A percentile compares a stretch with the other conserved stretches of the same genome.
Evolutionary conservation across 2,888 invertebrate species (phyloP).

Genomic region (Polymixis lichenea): DNA sequence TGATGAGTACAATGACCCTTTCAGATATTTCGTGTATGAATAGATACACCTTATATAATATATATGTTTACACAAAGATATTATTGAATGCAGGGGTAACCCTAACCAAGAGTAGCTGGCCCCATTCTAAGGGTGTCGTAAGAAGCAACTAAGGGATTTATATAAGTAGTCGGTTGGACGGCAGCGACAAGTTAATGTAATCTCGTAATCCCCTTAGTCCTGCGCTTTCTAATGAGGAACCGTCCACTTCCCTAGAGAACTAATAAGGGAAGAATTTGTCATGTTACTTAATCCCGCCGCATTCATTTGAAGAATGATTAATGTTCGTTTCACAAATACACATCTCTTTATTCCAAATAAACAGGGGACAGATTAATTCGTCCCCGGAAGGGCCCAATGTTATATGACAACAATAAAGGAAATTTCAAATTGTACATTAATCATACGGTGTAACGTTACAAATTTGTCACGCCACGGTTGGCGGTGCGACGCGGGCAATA

Average conservation of each 20-base stretch:
- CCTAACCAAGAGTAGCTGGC: constrained; percentile 22
- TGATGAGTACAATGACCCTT: no score
- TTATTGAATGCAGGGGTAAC: constrained; percentile 10
- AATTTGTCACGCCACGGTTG: constrained; percentile 79
- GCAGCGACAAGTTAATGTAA: constrained; percentile 49
- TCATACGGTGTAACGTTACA: constrained; percentile 77
- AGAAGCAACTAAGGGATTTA: constrained; percentile 59
- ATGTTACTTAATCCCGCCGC: constrained; percentile 35
- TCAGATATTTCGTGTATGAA: no score
- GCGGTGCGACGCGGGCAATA: constrained; percentile 73
- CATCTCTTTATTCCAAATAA: constrained; percentile 52
- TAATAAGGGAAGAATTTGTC: constrained; percentile 39
- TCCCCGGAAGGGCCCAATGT: constrained; percentile 57
- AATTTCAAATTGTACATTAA: constrained; percentile 80
- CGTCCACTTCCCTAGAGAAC: constrained; percentile 36
- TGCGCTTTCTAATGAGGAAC: constrained; percentile 46
- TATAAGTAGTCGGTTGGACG: constrained; percentile 48
- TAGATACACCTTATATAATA: no score
- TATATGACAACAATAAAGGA: constrained; percentile 77
- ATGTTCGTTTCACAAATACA: constrained; percentile 39
- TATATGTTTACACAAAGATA: neutral
- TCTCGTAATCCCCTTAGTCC: constrained; percentile 49
- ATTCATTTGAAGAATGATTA: constrained; percentile 54
- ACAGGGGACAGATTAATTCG: constrained; percentile 63
- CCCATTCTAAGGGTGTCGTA: constrained; percentile 30